These are phyloP conservation scores for Pipa parva DNA, from an alignment of 2,113 vertebrate genomes.

Conservation along the genomic window DNA sequence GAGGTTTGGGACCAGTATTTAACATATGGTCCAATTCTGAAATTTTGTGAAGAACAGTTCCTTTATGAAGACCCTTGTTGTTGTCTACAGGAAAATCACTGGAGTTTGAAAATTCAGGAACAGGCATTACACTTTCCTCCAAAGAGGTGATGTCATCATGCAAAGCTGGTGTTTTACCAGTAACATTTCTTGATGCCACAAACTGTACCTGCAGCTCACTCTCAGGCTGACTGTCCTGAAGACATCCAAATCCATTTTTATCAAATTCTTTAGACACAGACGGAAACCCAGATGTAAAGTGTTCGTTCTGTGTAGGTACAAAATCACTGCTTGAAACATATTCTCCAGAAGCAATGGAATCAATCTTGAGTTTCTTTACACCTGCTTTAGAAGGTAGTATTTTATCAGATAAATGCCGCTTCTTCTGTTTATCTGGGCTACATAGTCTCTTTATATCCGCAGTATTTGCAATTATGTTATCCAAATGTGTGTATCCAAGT, in stretches of 20 bases:
- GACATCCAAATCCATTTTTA: neutral
- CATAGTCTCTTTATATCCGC: conserved; percentile 50
- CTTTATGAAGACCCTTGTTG: neutral
- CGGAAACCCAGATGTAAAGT: neutral
- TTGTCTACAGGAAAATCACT: neutral
- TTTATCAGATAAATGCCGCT: conserved; percentile 60
- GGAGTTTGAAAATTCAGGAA: neutral
- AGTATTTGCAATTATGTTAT: conserved; percentile 67
- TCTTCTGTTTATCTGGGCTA: conserved; percentile 50
- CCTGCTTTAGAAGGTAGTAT: conserved; percentile 38
- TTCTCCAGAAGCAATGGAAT: conserved; percentile 6
- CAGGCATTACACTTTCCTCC: neutral
- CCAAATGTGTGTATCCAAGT: conserved; percentile 76
- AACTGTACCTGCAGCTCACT: too few relatives aligned
- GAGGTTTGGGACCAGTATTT: neutral
- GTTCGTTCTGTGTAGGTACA: conserved; percentile 5
- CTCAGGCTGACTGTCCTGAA: neutral
- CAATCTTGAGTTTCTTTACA: conserved; percentile 57
- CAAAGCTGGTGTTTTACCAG: neutral
- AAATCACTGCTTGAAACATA: conserved; percentile 21
- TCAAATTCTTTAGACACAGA: neutral
- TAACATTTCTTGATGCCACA: too few relatives aligned
- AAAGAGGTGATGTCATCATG: neutral
- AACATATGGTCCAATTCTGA: neutral
- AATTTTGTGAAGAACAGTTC: neutral